Base-by-base conservation (phyloP, 2,797 vertebrate genomes). In the Natrix natrix region DNA sequence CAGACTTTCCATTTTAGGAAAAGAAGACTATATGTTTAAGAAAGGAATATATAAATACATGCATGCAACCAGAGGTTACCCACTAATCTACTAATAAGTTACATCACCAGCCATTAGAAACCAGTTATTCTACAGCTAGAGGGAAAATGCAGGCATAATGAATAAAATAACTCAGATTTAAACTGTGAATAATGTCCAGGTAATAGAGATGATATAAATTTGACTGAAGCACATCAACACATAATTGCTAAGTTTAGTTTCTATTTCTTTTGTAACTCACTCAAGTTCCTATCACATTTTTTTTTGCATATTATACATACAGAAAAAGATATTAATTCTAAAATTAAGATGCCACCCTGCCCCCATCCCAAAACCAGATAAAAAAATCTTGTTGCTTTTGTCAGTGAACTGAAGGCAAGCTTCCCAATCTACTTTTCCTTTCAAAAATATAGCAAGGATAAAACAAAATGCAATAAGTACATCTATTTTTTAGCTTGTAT, bases 41-140 rank as follows among this genome's bases (percentile, higher is more conserved):
- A 83, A 83, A 83, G 74, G 4, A 94, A 96, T 95, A 95, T 94
- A 91, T 86, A 97, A 97, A 96, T 89, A 95, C 93, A 96, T 94
- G 97, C 96, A 96, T 97, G 96, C 95, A 96, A 95, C 91, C 94
- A 95, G 92, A 96, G 95, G 96, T 94, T 93, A 90, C 60, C 69
- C 94, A 96, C 92, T 94, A 93, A 95, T 95, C 94, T 74, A 95
- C 92, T 66, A 95, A 95, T 94, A 90, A 61, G 94, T 96, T 93
- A 96, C 95, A 95, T 97, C 95, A 96, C 87, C 11, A 88, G 94
- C 93, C 97, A 96, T 96, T 96, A 96, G 95, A 94, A 95, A 91
- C 93, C 94, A 91, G 88, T 94, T 94, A 97, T 96, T 94, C 94
- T 94, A 95, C 93, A 90, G 96, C 96, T 95, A 95, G 94, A 94